A percentile compares a stretch with the other conserved stretches of the same genome.
These are phyloP conservation scores for Montipora efflorescens DNA, from an alignment of 64 coral and sea anemone genomes.

Conservation along the genomic window DNA sequence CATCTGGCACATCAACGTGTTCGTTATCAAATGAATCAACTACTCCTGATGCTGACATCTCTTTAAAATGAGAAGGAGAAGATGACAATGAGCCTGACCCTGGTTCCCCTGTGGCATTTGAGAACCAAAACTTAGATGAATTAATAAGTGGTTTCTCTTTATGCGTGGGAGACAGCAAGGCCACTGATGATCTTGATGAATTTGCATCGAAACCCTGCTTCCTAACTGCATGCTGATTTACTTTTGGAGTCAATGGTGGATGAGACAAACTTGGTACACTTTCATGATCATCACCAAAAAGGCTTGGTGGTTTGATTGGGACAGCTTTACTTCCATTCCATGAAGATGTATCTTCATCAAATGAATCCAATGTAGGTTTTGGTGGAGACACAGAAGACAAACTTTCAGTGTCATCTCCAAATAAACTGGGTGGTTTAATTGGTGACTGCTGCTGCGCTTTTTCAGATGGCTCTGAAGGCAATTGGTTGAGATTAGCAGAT, in stretches of 20 bases:
- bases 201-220: neutral
- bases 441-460: neutral
- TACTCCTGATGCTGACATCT: neutral
- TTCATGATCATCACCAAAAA: conserved; percentile 61
- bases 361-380: neutral
- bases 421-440: conserved; percentile 82
- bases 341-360: conserved; percentile 17
- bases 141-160: neutral
- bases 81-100: conserved; percentile 9
- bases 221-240: neutral
- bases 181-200: conserved; percentile 21
- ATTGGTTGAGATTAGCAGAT: neutral
- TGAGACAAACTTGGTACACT: conserved; percentile 46
- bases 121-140: neutral
- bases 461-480: neutral
- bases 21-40: neutral
- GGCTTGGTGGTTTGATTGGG: conserved; percentile 64
- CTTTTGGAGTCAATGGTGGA: conserved; percentile 36
- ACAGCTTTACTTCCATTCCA: neutral
- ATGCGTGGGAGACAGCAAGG: neutral
- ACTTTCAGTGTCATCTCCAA: conserved; percentile 87
- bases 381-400: conserved; percentile 55
- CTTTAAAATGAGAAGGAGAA: neutral
- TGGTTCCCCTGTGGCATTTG: neutral
- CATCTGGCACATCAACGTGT: conserved; percentile 11